Evolutionary conservation across 1,140 invertebrate species (phyloP).

Genomic region (Drosophila littoralis): DNA sequence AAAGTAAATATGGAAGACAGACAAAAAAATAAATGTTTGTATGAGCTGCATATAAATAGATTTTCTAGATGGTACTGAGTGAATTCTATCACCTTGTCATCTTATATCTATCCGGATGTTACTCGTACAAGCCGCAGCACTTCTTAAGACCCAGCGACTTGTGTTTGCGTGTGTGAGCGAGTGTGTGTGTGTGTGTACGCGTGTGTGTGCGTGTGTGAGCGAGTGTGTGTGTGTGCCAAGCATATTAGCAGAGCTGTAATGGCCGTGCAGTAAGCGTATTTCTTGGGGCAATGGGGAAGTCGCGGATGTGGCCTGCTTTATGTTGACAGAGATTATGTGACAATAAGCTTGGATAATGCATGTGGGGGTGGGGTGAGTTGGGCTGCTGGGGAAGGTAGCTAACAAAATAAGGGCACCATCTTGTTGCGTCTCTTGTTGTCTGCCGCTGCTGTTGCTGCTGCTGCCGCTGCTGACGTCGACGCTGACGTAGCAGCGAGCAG

Average conservation of each 20-base stretch:
- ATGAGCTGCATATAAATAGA: conserved; percentile 11
- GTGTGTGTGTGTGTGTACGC: no score
- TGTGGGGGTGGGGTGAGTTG: neutral
- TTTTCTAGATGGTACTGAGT: neutral
- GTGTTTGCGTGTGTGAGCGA: no score
- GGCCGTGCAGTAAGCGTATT: conserved; percentile 15
- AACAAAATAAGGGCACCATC: conserved; percentile 13
- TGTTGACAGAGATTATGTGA: conserved; percentile 57
- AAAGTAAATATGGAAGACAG: neutral
- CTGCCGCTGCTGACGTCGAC: conserved; percentile 7
- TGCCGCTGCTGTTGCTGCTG: neutral
- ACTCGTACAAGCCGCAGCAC: neutral
- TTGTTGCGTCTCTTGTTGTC: neutral
- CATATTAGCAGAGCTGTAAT: conserved; percentile 23
- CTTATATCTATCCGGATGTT: neutral
- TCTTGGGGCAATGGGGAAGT: neutral
- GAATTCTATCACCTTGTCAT: neutral
- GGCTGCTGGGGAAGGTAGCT: neutral
- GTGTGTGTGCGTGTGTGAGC: no score
- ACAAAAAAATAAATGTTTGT: neutral
- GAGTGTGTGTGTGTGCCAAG: neutral
- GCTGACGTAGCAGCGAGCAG: neutral
- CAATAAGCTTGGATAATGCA: conserved; percentile 49
- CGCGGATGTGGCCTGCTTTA: conserved; percentile 23
- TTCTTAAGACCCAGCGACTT: neutral